These are phyloP conservation scores for Aethes cnicana DNA, from an alignment of 2,888 invertebrate genomes.

Conservation along the genomic window DNA sequence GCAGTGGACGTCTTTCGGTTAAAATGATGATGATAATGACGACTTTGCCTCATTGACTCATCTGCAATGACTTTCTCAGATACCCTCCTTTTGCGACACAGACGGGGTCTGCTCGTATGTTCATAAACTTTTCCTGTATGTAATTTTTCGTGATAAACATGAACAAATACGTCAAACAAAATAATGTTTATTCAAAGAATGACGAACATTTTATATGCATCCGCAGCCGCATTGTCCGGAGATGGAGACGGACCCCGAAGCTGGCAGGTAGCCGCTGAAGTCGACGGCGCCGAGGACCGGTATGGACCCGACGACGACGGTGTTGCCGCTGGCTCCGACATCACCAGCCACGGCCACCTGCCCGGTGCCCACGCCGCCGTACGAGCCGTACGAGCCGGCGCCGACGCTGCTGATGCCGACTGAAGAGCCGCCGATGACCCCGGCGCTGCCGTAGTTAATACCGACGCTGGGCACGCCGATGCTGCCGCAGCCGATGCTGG, in stretches of 20 bases:
- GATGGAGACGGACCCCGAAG: slow-evolving; percentile 9
- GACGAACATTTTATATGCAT: slow-evolving; percentile 4
- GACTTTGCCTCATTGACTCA: too few relatives aligned
- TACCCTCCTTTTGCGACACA: too few relatives aligned
- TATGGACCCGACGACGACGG: slow-evolving; percentile 31
- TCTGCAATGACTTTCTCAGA: too few relatives aligned
- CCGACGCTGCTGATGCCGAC: too few relatives aligned
- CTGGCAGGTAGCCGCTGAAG: slow-evolving; percentile 9
- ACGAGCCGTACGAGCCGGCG: slow-evolving; percentile 7
- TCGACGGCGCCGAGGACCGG: slow-evolving; percentile 19
- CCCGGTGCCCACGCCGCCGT: slow-evolving; percentile 20
- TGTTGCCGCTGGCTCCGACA: slow-evolving; percentile 26
- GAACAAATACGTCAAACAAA: too few relatives aligned
- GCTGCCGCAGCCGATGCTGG: neutral
- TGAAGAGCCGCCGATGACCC: slow-evolving; percentile 10
- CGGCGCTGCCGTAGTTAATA: neutral
- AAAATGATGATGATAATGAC: too few relatives aligned
- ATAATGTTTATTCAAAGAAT: too few relatives aligned
- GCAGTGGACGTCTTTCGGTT: too few relatives aligned
- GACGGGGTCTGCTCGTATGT: too few relatives aligned
- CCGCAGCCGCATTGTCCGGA: slow-evolving; percentile 17
- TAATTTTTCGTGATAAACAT: too few relatives aligned
- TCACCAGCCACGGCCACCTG: slow-evolving; percentile 7
- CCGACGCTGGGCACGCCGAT: neutral
- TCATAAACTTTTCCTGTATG: too few relatives aligned